Evolutionary conservation across 2,797 vertebrate species (phyloP).

Genomic region (Denticeps clupeoides): DNA sequence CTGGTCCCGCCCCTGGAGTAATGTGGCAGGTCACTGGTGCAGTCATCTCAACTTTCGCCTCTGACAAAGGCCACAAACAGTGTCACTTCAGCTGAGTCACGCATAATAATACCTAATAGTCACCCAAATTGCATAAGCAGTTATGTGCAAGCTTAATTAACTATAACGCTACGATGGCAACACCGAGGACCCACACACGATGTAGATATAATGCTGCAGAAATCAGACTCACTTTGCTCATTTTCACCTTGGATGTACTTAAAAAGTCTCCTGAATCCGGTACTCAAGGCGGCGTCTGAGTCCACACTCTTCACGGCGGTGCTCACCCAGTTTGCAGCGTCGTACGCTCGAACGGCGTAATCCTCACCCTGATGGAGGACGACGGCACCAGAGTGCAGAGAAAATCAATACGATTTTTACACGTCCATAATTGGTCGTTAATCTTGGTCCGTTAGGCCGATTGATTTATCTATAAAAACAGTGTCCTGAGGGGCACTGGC

Average conservation of each 20-base stretch:
- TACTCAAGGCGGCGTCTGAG: conserved; percentile 33
- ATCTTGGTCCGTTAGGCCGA: too few relatives aligned
- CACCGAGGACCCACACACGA: too few relatives aligned
- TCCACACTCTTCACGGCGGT: conserved; percentile 46
- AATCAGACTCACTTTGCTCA: conserved; percentile 48
- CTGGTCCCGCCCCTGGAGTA: conserved; percentile 52
- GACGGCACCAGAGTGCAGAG: too few relatives aligned
- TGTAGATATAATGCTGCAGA: too few relatives aligned
- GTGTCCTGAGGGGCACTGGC: too few relatives aligned
- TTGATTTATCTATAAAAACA: too few relatives aligned
- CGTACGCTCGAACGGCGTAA: conserved; percentile 59
- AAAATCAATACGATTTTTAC: too few relatives aligned
- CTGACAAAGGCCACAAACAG: conserved; percentile 29
- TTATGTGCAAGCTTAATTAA: too few relatives aligned
- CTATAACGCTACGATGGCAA: too few relatives aligned
- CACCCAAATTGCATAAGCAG: not conserved
- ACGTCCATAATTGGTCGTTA: too few relatives aligned
- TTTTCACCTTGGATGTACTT: conserved; percentile 62
- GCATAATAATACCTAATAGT: not conserved
- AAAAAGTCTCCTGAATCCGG: conserved; percentile 58
- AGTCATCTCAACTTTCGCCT: conserved; percentile 64
- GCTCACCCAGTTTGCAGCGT: conserved; percentile 54
- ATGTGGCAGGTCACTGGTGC: conserved; percentile 59
- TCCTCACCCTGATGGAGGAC: conserved; percentile 40
- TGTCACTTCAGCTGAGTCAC: not conserved